Conservation (phyloP, 2,113 vertebrate species). For the Murina feae region DNA sequence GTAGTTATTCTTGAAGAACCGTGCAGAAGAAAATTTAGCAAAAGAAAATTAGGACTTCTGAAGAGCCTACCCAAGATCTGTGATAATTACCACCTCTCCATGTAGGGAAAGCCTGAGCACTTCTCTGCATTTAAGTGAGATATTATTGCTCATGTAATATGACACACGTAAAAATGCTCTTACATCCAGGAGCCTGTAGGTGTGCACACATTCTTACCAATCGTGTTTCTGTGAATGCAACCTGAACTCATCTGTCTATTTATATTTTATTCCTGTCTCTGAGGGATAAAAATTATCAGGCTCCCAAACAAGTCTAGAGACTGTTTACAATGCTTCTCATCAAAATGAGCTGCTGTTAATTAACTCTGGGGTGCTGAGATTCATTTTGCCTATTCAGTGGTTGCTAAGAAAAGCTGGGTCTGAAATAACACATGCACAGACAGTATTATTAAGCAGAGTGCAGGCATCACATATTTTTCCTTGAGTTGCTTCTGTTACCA, state of each 20-base stretch:
- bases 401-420: slow-evolving; percentile 44
- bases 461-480: slow-evolving; percentile 40
- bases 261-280: slow-evolving; percentile 45
- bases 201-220: background rate
- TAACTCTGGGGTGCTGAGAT: slow-evolving; percentile 43
- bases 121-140: slow-evolving; percentile 17
- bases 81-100: background rate
- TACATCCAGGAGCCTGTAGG: background rate
- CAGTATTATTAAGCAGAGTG: background rate
- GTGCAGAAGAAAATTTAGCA: slow-evolving; percentile 23
- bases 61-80: background rate
- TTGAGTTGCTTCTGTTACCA: slow-evolving; percentile 63
- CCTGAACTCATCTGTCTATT: slow-evolving; percentile 27
- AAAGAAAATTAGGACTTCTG: background rate
- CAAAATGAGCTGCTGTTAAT: slow-evolving; percentile 49
- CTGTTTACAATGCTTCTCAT: slow-evolving; percentile 51
- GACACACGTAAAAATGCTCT: slow-evolving; percentile 21
- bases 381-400: slow-evolving; percentile 48
- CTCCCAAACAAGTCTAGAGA: slow-evolving; percentile 43
- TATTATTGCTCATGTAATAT: background rate
- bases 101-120: background rate
- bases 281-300: slow-evolving; percentile 24
- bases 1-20: background rate
- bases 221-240: slow-evolving; percentile 26
- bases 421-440: slow-evolving; percentile 44